phyloP scores from a whole-genome alignment of 2,888 invertebrate species.

The Nyleta sp. region DNA sequence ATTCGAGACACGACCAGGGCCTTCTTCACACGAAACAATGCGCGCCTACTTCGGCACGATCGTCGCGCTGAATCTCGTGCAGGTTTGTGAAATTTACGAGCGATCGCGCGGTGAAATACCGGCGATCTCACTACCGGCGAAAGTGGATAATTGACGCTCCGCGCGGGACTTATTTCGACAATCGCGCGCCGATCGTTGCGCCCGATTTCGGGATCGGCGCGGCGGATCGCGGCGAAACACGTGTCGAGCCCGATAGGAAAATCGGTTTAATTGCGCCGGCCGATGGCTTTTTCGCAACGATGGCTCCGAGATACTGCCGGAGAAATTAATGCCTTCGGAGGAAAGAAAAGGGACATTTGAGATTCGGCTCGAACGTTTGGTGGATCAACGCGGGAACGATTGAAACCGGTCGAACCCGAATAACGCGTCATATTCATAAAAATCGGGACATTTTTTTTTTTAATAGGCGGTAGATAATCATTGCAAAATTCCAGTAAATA shows the following conservation, averaged over 20 bases:
- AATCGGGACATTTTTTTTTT: too few relatives aligned
- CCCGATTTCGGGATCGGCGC: conserved; percentile 16
- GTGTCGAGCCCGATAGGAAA: background rate
- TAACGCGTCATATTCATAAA: too few relatives aligned
- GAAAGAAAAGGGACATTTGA: too few relatives aligned
- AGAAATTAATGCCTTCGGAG: too few relatives aligned
- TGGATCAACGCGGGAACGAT: too few relatives aligned
- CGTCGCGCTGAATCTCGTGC: conserved; percentile 67
- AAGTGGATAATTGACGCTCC: conserved; percentile 66
- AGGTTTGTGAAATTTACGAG: conserved; percentile 66
- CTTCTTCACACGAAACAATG: conserved; percentile 48
- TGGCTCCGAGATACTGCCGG: too few relatives aligned
- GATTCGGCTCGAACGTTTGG: too few relatives aligned
- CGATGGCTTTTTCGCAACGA: background rate
- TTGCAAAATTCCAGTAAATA: too few relatives aligned
- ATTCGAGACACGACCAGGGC: background rate
- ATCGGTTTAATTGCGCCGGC: conserved; percentile 1
- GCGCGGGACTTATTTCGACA: conserved; percentile 52
- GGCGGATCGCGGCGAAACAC: conserved; percentile 16
- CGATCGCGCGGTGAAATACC: conserved; percentile 37
- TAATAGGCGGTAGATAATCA: too few relatives aligned
- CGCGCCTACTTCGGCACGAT: conserved; percentile 59
- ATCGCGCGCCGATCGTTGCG: conserved; percentile 12
- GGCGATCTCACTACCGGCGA: conserved; percentile 66
- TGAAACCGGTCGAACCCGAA: too few relatives aligned